phyloP scores from a whole-genome alignment of 2,888 invertebrate species.

The Spodoptera picta region DNA sequence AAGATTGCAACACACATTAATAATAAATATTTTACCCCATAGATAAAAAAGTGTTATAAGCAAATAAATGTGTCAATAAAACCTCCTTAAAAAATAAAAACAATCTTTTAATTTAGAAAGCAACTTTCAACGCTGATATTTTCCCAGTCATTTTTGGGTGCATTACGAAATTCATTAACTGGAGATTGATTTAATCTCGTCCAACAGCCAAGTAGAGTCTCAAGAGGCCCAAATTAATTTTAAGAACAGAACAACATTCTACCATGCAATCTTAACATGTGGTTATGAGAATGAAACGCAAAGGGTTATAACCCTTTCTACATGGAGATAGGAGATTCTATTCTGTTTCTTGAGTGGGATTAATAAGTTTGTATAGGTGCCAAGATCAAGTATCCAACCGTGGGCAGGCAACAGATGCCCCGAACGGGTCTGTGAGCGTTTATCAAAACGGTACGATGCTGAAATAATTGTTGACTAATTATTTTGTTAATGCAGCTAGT shows the following conservation, averaged over 20 bases:
- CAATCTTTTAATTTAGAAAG: constrained; percentile 50
- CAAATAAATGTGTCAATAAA: constrained; percentile 8
- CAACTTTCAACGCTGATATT: constrained; percentile 39
- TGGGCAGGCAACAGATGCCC: constrained; percentile 84
- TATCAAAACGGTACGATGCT: constrained; percentile 72
- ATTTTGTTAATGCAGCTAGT: constrained; percentile 75
- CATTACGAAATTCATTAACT: constrained; percentile 77
- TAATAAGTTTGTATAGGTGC: constrained; percentile 54
- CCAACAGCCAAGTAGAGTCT: constrained; percentile 72
- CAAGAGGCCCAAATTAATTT: constrained; percentile 86
- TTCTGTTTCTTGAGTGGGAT: constrained; percentile 10
- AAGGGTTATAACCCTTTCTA: constrained; percentile 57
- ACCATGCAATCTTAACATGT: constrained; percentile 36
- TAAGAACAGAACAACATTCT: constrained; percentile 80
- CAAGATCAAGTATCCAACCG: constrained; percentile 68
- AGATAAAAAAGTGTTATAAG: background rate
- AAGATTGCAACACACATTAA: too few relatives aligned
- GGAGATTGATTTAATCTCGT: constrained; percentile 80
- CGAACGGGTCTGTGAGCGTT: constrained; percentile 71
- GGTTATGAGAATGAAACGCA: constrained; percentile 11
- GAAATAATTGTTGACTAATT: constrained; percentile 80
- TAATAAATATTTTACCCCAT: too few relatives aligned
- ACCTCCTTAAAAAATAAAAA: constrained; percentile 35
- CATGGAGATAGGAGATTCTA: constrained; percentile 40
- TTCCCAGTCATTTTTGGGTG: constrained; percentile 64